These are phyloP conservation scores for Cephalopachus bancanus DNA, from an alignment of 2,797 vertebrate species.

Conservation along the genomic window DNA sequence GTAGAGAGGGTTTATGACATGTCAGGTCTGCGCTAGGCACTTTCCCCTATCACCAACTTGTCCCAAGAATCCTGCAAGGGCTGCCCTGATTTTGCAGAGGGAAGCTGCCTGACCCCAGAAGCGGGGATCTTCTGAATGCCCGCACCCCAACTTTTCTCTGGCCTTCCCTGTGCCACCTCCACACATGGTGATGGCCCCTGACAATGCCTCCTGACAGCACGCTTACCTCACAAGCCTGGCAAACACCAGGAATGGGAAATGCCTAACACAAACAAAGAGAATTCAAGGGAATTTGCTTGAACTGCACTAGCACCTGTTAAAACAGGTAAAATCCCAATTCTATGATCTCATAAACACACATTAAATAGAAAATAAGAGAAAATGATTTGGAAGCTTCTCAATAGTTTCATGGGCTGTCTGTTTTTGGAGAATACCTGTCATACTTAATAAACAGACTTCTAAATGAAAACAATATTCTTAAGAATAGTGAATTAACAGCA, in stretches of 20 bases:
- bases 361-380: constrained; percentile 7
- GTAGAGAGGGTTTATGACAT: background rate
- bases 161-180: background rate
- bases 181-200: background rate
- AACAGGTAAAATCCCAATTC: constrained; percentile 33
- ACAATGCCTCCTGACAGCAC: background rate
- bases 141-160: no score
- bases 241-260: background rate
- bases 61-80: background rate
- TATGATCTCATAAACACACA: constrained; percentile 55
- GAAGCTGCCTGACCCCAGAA: background rate
- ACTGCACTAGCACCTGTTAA: background rate
- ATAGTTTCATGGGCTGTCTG: background rate
- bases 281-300: constrained; percentile 2
- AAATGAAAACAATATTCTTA: constrained; percentile 43
- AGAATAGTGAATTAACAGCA: constrained; percentile 1
- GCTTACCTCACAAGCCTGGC: background rate
- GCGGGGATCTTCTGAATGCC: accelerated
- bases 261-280: background rate
- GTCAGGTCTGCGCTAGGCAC: background rate
- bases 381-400: constrained; percentile 39
- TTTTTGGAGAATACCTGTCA: constrained; percentile 63
- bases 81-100: background rate
- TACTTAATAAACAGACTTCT: constrained; percentile 11
- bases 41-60: background rate